A percentile compares a stretch with the other conserved stretches of the same genome.
Evolutionary conservation across 2,113 vertebrate species (phyloP).

Genomic region (Psephotus haematonotus): DNA sequence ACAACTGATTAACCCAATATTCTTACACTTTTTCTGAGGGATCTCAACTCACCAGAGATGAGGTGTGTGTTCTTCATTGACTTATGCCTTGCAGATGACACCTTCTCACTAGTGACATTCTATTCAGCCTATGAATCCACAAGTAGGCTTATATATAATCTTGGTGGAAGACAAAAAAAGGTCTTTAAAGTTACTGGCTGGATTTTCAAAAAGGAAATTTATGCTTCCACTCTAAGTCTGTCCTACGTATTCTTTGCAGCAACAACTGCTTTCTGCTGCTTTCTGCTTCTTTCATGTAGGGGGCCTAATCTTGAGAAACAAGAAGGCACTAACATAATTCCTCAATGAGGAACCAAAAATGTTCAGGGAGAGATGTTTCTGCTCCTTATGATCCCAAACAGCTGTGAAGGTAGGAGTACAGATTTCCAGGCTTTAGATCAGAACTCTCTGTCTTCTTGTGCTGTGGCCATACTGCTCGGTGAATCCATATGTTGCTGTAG

Average conservation of each 20-base stretch:
- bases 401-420: not conserved
- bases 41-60: not conserved
- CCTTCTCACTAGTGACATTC: not conserved
- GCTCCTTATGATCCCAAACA: not conserved
- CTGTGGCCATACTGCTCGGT: fast-evolving
- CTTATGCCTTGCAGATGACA: not conserved
- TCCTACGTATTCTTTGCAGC: not conserved
- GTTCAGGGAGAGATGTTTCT: not conserved
- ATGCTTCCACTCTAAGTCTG: not conserved
- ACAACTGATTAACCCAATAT: not conserved
- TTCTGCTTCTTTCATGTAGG: not conserved
- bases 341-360: not conserved
- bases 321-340: not conserved
- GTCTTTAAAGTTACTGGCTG: not conserved
- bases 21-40: not conserved
- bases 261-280: not conserved
- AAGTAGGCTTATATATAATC: not conserved
- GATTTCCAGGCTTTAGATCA: not conserved
- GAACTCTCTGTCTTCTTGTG: not conserved
- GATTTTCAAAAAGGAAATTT: not conserved
- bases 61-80: not conserved
- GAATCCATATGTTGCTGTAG: not conserved
- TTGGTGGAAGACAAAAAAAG: not conserved
- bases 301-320: not conserved
- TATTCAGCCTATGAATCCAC: not conserved